Percentiles rank a stretch among this genome's conserved stretches.
Conservation (phyloP, 2,888 invertebrate genomes). For the Hirtodrosophila duncani region DNA sequence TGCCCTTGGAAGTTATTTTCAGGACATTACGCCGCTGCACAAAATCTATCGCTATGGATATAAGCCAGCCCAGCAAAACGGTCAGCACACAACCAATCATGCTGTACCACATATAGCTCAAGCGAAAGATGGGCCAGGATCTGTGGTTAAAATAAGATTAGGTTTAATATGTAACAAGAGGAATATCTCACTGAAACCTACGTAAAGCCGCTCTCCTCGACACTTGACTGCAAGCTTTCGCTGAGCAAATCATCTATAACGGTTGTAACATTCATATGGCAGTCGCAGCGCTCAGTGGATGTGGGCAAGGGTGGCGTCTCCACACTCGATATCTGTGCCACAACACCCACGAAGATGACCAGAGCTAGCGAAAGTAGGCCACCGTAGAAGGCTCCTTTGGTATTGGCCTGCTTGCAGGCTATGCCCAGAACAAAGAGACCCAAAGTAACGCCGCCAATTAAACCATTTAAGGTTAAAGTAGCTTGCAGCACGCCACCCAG, state of each 20-base stretch:
- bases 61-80: constrained; percentile 84
- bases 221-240: constrained; percentile 20
- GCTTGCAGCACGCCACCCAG: constrained; percentile 93
- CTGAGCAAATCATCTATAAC: constrained; percentile 29
- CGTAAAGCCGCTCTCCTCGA: constrained; percentile 50
- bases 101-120: constrained; percentile 95
- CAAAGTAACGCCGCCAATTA: constrained; percentile 92
- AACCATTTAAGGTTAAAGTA: constrained; percentile 91
- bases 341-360: constrained; percentile 77
- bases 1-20: constrained; percentile 64
- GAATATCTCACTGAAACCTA: constrained; percentile 21
- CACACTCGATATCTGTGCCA: constrained; percentile 74
- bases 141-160: constrained; percentile 36
- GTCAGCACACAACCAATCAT: constrained; percentile 87
- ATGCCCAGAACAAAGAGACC: constrained; percentile 93
- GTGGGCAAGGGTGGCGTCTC: constrained; percentile 62
- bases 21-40: constrained; percentile 70
- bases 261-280: constrained; percentile 67
- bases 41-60: constrained; percentile 83
- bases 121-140: constrained; percentile 82
- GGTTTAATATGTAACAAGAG: not conserved
- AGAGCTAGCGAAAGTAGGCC: constrained; percentile 72
- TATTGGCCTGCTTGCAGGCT: constrained; percentile 92
- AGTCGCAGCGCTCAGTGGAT: constrained; percentile 72
- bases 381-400: constrained; percentile 80